Conservation (phyloP, 1,140 invertebrate genomes). For the Micrasema minimum region DNA sequence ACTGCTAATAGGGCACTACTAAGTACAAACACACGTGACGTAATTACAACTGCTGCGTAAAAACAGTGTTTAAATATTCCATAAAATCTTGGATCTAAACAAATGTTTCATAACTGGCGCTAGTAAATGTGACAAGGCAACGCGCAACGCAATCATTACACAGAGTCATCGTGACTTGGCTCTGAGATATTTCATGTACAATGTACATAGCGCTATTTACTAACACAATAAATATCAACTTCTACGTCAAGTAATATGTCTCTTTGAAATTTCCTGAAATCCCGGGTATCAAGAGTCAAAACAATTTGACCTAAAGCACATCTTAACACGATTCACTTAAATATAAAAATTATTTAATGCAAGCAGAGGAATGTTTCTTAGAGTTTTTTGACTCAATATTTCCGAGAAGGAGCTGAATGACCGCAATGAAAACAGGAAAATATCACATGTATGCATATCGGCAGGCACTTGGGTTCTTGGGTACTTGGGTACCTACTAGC, state of each 20-base stretch:
- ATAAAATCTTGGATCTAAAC: not conserved
- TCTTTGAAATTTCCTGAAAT: too few species aligned
- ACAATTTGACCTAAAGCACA: too few species aligned
- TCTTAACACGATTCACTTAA: too few species aligned
- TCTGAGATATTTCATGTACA: too few species aligned
- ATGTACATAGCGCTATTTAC: too few species aligned
- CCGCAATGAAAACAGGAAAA: conserved; percentile 29
- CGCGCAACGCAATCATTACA: not conserved
- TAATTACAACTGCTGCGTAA: conserved; percentile 10
- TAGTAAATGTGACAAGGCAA: not conserved
- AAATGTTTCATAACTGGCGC: not conserved
- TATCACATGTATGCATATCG: too few species aligned
- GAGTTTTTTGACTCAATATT: not conserved
- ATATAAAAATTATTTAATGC: too few species aligned
- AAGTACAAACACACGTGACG: not conserved
- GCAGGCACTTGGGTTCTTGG: not conserved
- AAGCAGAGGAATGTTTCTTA: not conserved
- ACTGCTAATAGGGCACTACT: not conserved
- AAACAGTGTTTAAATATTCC: not conserved
- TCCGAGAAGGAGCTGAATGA: conserved; percentile 15
- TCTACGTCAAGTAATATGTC: too few species aligned
- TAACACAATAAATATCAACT: too few species aligned
- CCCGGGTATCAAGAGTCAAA: too few species aligned
- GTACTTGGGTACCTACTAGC: too few species aligned
- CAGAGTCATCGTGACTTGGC: not conserved